A percentile compares a stretch with the other conserved stretches of the same genome.
Conservation (phyloP, 2,888 invertebrate species). For the Colostygia pectinataria region DNA sequence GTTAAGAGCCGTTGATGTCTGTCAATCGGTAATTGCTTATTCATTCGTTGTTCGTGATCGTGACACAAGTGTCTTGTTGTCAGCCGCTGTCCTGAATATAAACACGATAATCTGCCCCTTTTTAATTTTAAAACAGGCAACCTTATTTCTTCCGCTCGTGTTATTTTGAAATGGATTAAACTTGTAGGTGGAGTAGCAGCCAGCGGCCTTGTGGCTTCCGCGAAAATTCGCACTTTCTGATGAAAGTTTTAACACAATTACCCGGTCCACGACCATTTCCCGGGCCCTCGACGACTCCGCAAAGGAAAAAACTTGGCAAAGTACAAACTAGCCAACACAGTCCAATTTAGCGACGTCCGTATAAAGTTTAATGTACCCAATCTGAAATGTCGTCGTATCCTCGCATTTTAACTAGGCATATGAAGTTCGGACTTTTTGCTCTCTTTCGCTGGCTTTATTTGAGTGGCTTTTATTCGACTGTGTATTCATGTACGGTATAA, state of each 20-base stretch:
- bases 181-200: conserved; percentile 63
- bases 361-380: conserved; percentile 80
- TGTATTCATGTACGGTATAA: conserved; percentile 5
- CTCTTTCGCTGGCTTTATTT: conserved; percentile 19
- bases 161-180: conserved; percentile 72
- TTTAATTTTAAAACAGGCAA: conserved; percentile 41
- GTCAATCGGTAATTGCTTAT: conserved; percentile 47
- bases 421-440: conserved; percentile 29
- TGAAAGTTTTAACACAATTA: conserved; percentile 82
- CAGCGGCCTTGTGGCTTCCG: conserved; percentile 61
- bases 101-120: conserved; percentile 27
- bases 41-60: conserved; percentile 44
- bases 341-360: conserved; percentile 77
- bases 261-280: conserved; percentile 72
- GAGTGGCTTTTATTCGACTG: conserved; percentile 18
- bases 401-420: conserved; percentile 65
- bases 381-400: conserved; percentile 69
- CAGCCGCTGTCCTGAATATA: conserved; percentile 37
- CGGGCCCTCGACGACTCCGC: conserved; percentile 65
- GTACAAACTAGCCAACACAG: conserved; percentile 79
- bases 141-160: conserved; percentile 44
- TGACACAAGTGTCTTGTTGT: conserved; percentile 40
- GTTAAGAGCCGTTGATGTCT: conserved; percentile 48
- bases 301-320: conserved; percentile 79
- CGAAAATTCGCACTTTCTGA: conserved; percentile 78